Base-by-base conservation (phyloP, 2,797 vertebrate species). In the Zalophus californianus region DNA sequence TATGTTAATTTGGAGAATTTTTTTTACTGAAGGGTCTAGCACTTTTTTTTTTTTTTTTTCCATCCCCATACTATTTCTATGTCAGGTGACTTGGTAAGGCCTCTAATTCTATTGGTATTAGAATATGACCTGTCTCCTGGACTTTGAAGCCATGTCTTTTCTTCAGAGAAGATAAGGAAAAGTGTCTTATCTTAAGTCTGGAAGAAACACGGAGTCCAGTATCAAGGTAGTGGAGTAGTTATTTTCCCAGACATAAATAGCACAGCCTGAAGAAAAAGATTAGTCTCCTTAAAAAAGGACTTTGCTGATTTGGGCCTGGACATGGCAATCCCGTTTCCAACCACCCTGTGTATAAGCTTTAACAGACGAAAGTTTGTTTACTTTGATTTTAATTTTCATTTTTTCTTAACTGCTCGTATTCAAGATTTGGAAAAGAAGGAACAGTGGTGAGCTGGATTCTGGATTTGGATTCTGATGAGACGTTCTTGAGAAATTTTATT, bases 161-260 rank as follows among this genome's bases (percentile, higher is more conserved):
- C 95, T 97, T 96, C 70, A 54, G 70, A 96, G 73, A 90, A 98
- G 98, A 98, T 99, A 99, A 98, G 96, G 60, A 96, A 86, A 95
- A 52, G 90, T 79, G 60, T 90, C 96, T 99, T 98, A 99, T 98
- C 97, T 98, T 56, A 93, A 38, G 68, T 98, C 97, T 98, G 92
- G 86, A 93, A 98, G 97, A 98, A 98, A 86, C 90, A 29, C 85
- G 32, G 94, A 89, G 35, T 95, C 64, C 66, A 7, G 1, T 97
- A 90, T 97, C 93, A 94, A 98, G 94, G 94, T 88, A 97, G 97
- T 97, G 89, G 66, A 95, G 70, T 80, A 92, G 87, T 94, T 97
- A 87, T 93, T 97, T 97, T 94, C 83, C 83, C 79, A 96, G 92
- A 85, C 85, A 77, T 94, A 94, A 32, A 27, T 95, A 93, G 54